phyloP scores from a whole-genome alignment of 2,797 vertebrate genomes.

The Acanthurus tractus region DNA sequence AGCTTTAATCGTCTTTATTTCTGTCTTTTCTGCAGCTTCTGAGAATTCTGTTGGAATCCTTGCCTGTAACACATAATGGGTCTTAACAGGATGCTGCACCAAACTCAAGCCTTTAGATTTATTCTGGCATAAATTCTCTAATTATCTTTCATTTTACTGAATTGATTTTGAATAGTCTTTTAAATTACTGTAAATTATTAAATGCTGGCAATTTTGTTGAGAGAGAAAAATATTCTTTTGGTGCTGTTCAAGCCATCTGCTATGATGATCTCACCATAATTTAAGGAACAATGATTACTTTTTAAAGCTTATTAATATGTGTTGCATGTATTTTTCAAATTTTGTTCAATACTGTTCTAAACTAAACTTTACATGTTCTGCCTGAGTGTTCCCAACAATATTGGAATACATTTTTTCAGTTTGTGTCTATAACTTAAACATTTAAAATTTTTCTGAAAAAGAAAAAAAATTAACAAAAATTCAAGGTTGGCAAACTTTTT shows the following conservation, averaged over 20 bases:
- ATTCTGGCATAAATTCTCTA: conserved; percentile 3
- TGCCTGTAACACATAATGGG: background rate
- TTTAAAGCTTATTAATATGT: background rate
- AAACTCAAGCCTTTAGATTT: background rate
- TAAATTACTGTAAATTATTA: background rate
- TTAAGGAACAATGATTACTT: background rate
- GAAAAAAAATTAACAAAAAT: too few relatives aligned
- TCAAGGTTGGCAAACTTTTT: too few relatives aligned
- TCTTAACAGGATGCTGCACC: background rate
- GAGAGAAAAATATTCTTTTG: background rate
- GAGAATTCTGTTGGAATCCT: background rate
- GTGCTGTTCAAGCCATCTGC: background rate
- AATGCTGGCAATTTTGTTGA: background rate
- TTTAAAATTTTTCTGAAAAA: too few relatives aligned
- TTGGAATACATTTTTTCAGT: too few relatives aligned
- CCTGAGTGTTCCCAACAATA: too few relatives aligned
- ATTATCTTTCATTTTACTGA: background rate
- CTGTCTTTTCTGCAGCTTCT: background rate
- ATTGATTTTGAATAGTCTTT: background rate
- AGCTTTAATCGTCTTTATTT: background rate
- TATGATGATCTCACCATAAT: background rate
- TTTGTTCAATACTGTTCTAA: background rate
- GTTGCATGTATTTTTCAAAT: background rate
- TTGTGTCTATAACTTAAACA: too few relatives aligned
- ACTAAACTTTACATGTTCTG: too few relatives aligned